Base-by-base conservation (phyloP, 2,797 vertebrate genomes). In the Ibycter americanus region DNA sequence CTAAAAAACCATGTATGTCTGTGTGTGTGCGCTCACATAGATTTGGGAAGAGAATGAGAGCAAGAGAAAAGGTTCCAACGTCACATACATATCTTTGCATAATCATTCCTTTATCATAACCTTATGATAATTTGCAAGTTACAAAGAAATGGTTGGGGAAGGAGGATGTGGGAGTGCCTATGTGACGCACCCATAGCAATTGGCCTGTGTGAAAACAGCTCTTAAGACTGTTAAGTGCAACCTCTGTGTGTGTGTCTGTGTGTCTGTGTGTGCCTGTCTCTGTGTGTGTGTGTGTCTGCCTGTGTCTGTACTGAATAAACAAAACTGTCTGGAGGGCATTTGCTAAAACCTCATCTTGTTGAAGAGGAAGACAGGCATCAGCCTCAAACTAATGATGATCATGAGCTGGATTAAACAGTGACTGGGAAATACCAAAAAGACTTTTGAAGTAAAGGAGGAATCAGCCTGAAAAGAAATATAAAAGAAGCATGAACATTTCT, bases 1-100 rank as follows among this genome's bases (percentile, higher is more conserved):
- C 14, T 31, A 56, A 80, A 51, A 51, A 3, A 1, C 0, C 4
- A 4, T 23, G 8, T 36, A 8, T 58, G 26, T 36, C 26, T 32
- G 7, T 80, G 16, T 14, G 6, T 32, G 2, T 21, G 5, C 26
- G 15, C 49, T 31, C 23, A 62, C 14, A 9, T 2, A 25, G 6
- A 1, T 36, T 63, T 49, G 47, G 88, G 44, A 71, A 72, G 72
- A 27, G 12, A 90, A 47, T 83, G 8, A 86, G 19, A 12, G 6
- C 4, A 84, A 72, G 7, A 59, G 18, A 63, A 65, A 79, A 70
- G 19, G 29, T 42, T 29, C 8, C 21, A 46, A 5, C 8, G 36
- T 46, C 55, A 62, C 12, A 80, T 15, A 20, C 1, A 52, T 71
- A 61, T 71, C 5, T 80, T 70, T 76, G 12, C 1, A 12, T 34